Evolutionary conservation across 2,888 invertebrate species (phyloP).

Genomic region (Sinhomidia bicolor): DNA sequence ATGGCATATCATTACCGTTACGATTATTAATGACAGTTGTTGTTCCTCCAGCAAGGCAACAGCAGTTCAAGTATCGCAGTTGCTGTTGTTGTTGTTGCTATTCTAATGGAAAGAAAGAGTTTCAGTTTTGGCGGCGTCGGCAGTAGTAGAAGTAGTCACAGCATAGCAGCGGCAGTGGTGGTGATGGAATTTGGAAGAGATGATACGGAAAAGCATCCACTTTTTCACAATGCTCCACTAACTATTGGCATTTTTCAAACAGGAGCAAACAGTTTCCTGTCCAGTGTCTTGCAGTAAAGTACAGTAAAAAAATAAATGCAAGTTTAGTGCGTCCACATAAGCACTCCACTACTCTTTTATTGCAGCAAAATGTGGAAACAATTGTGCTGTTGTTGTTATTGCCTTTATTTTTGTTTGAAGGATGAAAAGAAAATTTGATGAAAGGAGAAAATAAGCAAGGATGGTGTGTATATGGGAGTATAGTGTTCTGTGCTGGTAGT

Average conservation of each 20-base stretch:
- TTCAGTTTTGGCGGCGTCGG: neutral
- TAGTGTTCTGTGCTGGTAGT: neutral
- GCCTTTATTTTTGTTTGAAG: neutral
- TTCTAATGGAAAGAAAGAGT: conserved; percentile 16
- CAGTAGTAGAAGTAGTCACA: neutral
- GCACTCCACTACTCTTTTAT: neutral
- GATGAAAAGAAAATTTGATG: neutral
- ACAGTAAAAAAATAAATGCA: neutral
- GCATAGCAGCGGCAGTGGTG: neutral
- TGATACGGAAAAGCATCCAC: neutral
- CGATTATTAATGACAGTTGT: conserved; percentile 60
- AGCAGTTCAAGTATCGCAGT: neutral
- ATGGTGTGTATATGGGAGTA: too few relatives aligned
- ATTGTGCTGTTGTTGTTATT: neutral
- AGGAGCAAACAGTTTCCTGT: neutral
- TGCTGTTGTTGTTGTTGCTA: neutral
- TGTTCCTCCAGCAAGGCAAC: conserved; percentile 14
- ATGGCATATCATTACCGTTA: conserved; percentile 42
- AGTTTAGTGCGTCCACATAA: neutral
- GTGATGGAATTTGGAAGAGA: neutral
- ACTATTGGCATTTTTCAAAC: conserved; percentile 33
- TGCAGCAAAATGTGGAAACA: neutral
- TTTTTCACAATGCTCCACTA: conserved; percentile 40
- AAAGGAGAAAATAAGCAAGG: neutral
- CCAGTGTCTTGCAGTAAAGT: neutral